Evolutionary conservation across 2,888 invertebrate genomes (phyloP).

Genomic region (Bombylius major): DNA sequence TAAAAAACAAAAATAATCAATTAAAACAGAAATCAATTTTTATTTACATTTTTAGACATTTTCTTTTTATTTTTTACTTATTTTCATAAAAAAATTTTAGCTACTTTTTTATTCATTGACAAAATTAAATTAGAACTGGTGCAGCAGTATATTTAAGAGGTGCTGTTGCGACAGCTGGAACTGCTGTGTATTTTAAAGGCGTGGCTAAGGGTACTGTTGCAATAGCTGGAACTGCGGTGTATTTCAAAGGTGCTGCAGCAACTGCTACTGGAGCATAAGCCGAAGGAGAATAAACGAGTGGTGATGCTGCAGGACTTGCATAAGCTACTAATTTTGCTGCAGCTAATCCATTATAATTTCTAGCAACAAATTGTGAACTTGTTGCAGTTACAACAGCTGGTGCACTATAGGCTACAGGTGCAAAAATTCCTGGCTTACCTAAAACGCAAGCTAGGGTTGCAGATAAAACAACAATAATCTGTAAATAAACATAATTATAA

Average conservation of each 20-base stretch:
- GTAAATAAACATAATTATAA: slow-evolving; percentile 12
- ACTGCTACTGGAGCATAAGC: slow-evolving; percentile 6
- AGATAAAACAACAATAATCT: slow-evolving; percentile 20
- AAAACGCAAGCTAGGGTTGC: slow-evolving; percentile 26
- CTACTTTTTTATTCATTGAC: no score
- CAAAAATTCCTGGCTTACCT: slow-evolving; percentile 28
- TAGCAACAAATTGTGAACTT: slow-evolving; percentile 46
- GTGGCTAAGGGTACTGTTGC: slow-evolving; percentile 3
- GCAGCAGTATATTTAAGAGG: slow-evolving; percentile 25
- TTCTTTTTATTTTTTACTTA: no score
- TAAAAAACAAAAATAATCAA: no score
- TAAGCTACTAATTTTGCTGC: slow-evolving; percentile 38
- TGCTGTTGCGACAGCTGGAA: slow-evolving; percentile 8
- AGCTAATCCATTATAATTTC: slow-evolving; percentile 45
- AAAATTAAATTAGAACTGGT: slow-evolving; percentile 9
- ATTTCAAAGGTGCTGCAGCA: background rate
- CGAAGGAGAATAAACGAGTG: slow-evolving; percentile 17
- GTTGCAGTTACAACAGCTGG: slow-evolving; percentile 41
- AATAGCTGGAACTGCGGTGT: slow-evolving; percentile 8
- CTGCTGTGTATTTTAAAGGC: background rate
- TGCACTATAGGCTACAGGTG: slow-evolving; percentile 24
- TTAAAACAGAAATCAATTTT: no score
- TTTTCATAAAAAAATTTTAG: no score
- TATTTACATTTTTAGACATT: no score
- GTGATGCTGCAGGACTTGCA: slow-evolving; percentile 26